phyloP scores from a whole-genome alignment of 2,797 vertebrate species.

The Heterohyrax brucei region DNA sequence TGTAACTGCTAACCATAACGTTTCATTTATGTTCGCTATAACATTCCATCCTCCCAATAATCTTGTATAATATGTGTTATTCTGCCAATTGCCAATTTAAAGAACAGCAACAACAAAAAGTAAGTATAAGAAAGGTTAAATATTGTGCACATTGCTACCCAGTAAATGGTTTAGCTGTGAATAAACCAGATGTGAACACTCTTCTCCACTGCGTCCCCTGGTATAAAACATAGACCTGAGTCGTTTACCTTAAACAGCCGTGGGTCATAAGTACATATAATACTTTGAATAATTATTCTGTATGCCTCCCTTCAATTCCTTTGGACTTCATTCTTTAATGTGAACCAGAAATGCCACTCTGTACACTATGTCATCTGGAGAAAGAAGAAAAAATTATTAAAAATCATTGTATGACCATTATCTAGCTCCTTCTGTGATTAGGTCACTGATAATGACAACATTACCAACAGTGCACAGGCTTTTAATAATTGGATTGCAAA shows the following conservation, averaged over 20 bases:
- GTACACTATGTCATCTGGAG: background rate
- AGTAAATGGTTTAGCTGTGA: background rate
- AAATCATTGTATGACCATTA: background rate
- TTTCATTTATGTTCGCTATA: background rate
- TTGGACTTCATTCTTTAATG: constrained; percentile 26
- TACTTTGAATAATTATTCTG: constrained; percentile 57
- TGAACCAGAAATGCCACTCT: constrained; percentile 18
- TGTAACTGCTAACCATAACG: background rate
- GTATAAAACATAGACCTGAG: background rate
- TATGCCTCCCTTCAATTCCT: background rate
- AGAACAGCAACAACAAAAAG: background rate
- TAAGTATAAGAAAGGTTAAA: background rate
- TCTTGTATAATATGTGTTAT: background rate
- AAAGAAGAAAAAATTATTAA: background rate
- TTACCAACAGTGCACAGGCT: constrained; percentile 33
- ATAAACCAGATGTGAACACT: background rate
- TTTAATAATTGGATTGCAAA: constrained; percentile 47
- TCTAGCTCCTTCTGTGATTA: background rate
- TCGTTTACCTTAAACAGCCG: background rate
- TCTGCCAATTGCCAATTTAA: background rate
- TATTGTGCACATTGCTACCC: background rate
- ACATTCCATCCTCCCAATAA: background rate
- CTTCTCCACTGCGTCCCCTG: background rate
- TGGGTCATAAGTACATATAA: background rate
- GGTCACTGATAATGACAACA: constrained; percentile 4